These are phyloP conservation scores for Dinomys branickii DNA, from an alignment of 2,113 vertebrate species.

Conservation along the genomic window DNA sequence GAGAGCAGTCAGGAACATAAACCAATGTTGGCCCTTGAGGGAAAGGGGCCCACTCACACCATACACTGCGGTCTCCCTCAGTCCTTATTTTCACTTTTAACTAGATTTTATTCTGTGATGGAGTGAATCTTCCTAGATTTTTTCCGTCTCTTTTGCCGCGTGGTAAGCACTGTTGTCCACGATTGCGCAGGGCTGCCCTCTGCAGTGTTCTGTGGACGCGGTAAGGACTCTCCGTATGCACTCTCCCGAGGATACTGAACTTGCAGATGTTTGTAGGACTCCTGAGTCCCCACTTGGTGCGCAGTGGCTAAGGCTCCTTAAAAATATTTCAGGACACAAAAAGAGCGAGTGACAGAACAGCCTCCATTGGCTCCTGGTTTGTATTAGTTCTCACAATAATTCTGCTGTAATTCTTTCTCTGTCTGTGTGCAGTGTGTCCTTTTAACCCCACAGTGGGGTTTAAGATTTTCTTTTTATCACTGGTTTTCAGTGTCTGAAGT, in stretches of 20 bases:
- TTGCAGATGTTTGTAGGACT: constrained; percentile 41
- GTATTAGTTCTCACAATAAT: background rate
- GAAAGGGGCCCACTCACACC: background rate
- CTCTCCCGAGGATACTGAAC: background rate
- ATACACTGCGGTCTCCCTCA: background rate
- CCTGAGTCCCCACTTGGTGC: background rate
- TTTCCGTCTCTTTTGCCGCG: background rate
- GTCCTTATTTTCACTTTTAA: background rate
- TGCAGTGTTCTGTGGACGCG: background rate
- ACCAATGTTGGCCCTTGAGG: background rate
- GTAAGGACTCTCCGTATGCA: background rate
- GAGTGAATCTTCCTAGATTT: background rate
- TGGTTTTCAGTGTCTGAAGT: constrained; percentile 11
- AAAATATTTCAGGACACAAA: background rate
- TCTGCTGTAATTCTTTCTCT: background rate
- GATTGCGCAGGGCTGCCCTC: background rate
- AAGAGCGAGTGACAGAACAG: background rate
- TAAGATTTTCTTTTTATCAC: constrained; percentile 38
- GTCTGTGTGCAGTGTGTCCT: background rate
- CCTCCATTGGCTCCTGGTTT: background rate
- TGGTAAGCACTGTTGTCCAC: background rate
- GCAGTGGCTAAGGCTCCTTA: background rate
- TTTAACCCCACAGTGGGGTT: background rate
- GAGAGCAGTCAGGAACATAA: background rate
- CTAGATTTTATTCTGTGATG: constrained; percentile 36